Conservation (phyloP, 2,113 vertebrate species). For the Noctilio leporinus region DNA sequence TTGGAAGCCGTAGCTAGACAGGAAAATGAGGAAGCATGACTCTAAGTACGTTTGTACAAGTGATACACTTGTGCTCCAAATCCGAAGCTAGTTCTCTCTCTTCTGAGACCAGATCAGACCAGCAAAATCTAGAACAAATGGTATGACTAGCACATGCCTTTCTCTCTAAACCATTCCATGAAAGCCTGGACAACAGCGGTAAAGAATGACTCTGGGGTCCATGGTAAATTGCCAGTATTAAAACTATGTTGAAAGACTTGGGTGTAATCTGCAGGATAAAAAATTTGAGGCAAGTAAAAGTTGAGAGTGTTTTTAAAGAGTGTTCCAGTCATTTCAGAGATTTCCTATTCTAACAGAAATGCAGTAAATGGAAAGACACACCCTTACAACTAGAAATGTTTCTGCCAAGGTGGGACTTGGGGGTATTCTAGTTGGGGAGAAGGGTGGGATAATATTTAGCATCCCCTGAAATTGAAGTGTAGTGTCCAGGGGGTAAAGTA, state of each 20-base stretch:
- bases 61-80: not conserved
- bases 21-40: not conserved
- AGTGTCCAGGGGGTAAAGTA: not conserved
- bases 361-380: slow-evolving; percentile 32
- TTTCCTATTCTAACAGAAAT: slow-evolving; percentile 43
- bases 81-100: not conserved
- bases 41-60: not conserved
- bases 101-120: not conserved
- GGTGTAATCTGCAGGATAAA: slow-evolving; percentile 13
- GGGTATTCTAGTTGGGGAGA: not conserved
- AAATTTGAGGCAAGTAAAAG: slow-evolving; percentile 19
- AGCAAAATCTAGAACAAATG: not conserved
- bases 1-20: not conserved
- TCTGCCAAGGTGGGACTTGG: not conserved
- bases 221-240: slow-evolving; percentile 22
- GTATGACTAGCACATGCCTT: not conserved
- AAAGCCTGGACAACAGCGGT: not conserved
- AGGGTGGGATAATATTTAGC: not conserved
- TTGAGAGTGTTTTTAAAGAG: slow-evolving; percentile 44
- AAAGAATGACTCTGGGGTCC: not conserved
- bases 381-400: not conserved
- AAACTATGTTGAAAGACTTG: slow-evolving; percentile 51
- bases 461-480: not conserved
- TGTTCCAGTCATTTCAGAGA: slow-evolving; percentile 54
- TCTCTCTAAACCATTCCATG: not conserved